Conservation (phyloP, 2,113 vertebrate species). For the Rhinoptilus africanus region DNA sequence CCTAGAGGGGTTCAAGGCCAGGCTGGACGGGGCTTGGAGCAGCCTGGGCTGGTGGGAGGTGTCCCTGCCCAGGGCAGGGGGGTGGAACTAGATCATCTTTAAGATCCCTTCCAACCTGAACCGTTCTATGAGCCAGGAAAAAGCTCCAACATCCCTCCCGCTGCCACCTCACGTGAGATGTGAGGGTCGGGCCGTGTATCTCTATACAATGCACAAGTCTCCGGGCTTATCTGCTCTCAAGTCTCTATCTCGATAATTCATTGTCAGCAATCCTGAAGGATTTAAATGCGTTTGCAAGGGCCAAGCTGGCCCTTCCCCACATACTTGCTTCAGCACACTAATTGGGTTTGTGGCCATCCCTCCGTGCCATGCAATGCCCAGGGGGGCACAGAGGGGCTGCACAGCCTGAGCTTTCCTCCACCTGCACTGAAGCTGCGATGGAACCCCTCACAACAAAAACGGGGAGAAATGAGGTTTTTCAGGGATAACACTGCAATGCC, state of each 20-base stretch:
- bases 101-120: too few relatives aligned
- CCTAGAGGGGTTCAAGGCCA: too few relatives aligned
- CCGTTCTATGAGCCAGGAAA: neutral
- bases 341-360: neutral
- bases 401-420: neutral
- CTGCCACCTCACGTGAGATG: neutral
- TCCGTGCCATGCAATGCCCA: neutral
- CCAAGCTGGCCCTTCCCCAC: neutral
- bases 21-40: too few relatives aligned
- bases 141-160: neutral
- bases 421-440: neutral
- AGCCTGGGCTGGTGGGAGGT: too few relatives aligned
- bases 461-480: neutral
- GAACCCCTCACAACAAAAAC: rapidly evolving
- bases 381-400: neutral
- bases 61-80: too few relatives aligned
- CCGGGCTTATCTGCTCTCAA: neutral
- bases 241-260: neutral
- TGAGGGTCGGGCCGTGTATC: neutral
- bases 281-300: neutral
- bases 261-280: neutral
- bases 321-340: neutral
- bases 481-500: neutral
- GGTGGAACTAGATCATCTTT: too few relatives aligned
- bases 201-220: conserved; percentile 18